phyloP scores from a whole-genome alignment of 2,888 invertebrate species.

The Cephalotes varians region DNA sequence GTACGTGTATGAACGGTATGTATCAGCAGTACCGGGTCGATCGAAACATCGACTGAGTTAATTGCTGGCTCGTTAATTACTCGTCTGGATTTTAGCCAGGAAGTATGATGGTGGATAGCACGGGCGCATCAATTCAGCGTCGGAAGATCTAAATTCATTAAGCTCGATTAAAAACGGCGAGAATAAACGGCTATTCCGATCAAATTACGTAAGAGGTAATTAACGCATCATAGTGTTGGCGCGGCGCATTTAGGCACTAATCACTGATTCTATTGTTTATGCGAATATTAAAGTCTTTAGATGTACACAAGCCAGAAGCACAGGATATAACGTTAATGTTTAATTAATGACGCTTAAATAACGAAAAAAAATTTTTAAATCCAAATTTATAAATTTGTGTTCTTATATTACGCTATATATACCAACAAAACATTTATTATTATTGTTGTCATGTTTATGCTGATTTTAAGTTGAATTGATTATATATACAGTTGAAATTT shows the following conservation, averaged over 20 bases:
- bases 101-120: slow-evolving; percentile 43
- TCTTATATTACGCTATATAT: neutral
- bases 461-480: neutral
- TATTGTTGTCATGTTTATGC: neutral
- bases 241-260: slow-evolving; percentile 14
- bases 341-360: neutral
- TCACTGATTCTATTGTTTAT: neutral
- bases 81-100: slow-evolving; percentile 56
- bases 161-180: slow-evolving; percentile 47
- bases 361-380: too few species aligned
- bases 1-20: slow-evolving; percentile 24
- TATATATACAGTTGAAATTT: neutral
- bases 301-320: neutral
- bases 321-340: neutral
- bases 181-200: slow-evolving; percentile 43
- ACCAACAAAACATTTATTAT: neutral
- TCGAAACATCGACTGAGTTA: slow-evolving; percentile 63
- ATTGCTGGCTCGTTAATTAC: slow-evolving; percentile 69
- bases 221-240: neutral
- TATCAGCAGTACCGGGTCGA: slow-evolving; percentile 47
- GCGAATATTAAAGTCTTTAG: slow-evolving; percentile 20
- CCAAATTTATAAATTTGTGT: too few species aligned
- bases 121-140: slow-evolving; percentile 43
- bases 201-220: slow-evolving; percentile 26
- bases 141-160: slow-evolving; percentile 55